Conservation (phyloP, 2,888 invertebrate species). For the Autographa pulchrina region DNA sequence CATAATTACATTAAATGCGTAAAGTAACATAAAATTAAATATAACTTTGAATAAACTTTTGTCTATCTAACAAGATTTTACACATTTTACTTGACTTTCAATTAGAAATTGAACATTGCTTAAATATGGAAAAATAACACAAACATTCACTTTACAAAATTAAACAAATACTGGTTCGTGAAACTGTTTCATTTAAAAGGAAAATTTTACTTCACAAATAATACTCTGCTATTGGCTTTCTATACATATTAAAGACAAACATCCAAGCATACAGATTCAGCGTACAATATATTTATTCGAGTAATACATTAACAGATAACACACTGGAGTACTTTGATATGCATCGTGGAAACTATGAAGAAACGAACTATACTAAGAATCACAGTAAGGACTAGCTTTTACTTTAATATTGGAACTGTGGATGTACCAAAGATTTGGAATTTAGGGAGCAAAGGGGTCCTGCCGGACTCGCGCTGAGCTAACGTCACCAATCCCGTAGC, state of each 20-base stretch:
- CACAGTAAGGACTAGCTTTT: constrained; percentile 85
- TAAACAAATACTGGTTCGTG: background rate
- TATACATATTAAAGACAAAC: constrained; percentile 1
- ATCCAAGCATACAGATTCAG: constrained; percentile 29
- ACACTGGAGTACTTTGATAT: constrained; percentile 72
- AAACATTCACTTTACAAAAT: background rate
- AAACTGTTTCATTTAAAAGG: background rate
- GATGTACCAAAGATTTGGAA: constrained; percentile 40
- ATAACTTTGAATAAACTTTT: no score
- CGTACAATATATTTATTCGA: constrained; percentile 28
- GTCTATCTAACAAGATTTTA: background rate
- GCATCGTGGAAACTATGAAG: constrained; percentile 70
- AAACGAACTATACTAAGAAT: constrained; percentile 71
- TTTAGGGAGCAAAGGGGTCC: no score
- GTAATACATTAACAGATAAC: constrained; percentile 37
- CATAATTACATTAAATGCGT: no score
- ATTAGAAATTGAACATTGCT: background rate
- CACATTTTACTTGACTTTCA: background rate
- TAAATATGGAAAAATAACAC: background rate
- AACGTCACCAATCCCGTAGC: no score
- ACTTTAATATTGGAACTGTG: constrained; percentile 53
- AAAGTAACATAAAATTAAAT: no score
- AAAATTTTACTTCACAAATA: background rate
- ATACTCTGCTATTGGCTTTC: background rate
- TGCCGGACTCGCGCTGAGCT: no score